Evolutionary conservation across 2,113 vertebrate species (phyloP).

Genomic region (Protobothrops mucrosquamatus): DNA sequence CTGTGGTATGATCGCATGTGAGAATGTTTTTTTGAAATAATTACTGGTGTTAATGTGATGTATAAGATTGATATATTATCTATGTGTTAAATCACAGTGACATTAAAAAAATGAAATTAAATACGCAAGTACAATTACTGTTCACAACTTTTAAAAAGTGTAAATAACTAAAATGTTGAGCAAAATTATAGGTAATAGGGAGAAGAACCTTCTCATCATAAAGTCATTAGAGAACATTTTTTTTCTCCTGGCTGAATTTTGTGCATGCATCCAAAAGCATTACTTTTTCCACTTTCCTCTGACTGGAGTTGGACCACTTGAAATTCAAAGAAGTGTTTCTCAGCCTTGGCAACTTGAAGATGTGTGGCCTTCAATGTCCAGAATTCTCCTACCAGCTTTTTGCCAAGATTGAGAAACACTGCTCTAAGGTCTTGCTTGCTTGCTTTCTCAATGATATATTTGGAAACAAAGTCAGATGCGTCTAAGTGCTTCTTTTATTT

Average conservation of each 20-base stretch:
- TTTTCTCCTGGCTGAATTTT: not conserved
- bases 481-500: not conserved
- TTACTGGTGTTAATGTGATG: not conserved
- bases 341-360: not conserved
- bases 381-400: not conserved
- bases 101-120: not conserved
- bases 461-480: not conserved
- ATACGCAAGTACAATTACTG: not conserved
- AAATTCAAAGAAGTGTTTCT: not conserved
- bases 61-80: not conserved
- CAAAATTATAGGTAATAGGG: not conserved
- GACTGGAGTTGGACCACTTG: not conserved
- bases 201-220: not conserved
- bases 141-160: not conserved
- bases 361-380: not conserved
- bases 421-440: not conserved
- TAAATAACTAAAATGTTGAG: not conserved
- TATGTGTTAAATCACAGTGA: not conserved
- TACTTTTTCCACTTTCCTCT: not conserved
- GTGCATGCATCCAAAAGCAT: not conserved
- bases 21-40: not conserved
- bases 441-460: not conserved
- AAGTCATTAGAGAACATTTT: not conserved
- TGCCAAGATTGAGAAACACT: not conserved
- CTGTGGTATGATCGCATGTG: not conserved